These are phyloP conservation scores for Therioaphis trifolii DNA, from an alignment of 2,888 invertebrate species.

Conservation along the genomic window DNA sequence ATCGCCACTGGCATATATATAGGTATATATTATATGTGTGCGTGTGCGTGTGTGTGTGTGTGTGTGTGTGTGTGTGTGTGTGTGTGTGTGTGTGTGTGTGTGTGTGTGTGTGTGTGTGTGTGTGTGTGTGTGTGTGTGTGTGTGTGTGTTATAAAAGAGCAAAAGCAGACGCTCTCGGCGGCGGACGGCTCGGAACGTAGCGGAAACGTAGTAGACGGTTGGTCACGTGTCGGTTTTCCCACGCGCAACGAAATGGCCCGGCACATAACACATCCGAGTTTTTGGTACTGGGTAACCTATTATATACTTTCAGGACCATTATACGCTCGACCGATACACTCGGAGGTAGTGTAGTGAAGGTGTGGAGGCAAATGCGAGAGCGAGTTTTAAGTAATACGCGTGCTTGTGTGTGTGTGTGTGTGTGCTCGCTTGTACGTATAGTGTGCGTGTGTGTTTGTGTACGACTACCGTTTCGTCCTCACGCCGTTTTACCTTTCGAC, in stretches of 20 bases:
- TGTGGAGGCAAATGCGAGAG: neutral
- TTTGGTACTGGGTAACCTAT: neutral
- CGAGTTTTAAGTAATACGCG: neutral
- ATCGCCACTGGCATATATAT: too few relatives aligned
- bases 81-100: too few relatives aligned
- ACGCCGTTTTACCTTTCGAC: neutral
- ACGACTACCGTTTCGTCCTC: too few relatives aligned
- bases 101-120: too few relatives aligned
- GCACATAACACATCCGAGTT: too few relatives aligned
- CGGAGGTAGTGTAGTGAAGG: neutral
- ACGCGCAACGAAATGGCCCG: too few relatives aligned
- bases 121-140: too few relatives aligned
- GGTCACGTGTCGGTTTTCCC: conserved; percentile 49
- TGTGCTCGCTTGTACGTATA: neutral
- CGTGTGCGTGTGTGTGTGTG: too few relatives aligned
- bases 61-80: too few relatives aligned
- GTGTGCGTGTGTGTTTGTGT: neutral
- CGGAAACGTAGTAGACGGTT: neutral
- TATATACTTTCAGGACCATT: neutral
- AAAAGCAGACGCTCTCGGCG: too few relatives aligned
- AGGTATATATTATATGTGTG: too few relatives aligned
- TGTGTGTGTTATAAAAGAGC: too few relatives aligned
- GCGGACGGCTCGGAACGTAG: neutral
- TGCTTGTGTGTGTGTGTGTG: neutral
- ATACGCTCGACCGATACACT: neutral